Conservation (phyloP, 2,888 invertebrate species). For the Caenorhabditis sp. region DNA sequence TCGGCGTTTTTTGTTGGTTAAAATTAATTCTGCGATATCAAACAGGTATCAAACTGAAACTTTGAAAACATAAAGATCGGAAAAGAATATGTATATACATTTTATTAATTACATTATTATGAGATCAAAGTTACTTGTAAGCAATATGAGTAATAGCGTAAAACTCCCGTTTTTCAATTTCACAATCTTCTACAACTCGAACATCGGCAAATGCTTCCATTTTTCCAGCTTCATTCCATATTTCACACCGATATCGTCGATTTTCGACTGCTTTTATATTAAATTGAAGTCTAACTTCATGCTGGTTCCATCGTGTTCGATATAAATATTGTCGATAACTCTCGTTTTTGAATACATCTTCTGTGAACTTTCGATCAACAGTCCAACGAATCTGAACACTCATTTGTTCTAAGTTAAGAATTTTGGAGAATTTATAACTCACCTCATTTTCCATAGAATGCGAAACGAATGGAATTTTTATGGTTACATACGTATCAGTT, state of each 20-base stretch:
- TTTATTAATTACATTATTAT: background rate
- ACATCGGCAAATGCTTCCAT: background rate
- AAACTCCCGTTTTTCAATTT: background rate
- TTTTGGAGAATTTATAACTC: background rate
- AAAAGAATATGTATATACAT: too few relatives aligned
- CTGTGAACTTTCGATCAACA: background rate
- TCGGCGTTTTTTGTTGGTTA: too few relatives aligned
- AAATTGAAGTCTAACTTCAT: background rate
- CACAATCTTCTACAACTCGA: background rate
- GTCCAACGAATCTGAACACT: background rate
- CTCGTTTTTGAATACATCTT: background rate
- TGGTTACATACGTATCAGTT: background rate
- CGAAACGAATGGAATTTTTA: background rate
- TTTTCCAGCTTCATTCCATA: background rate
- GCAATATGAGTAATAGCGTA: background rate
- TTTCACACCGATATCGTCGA: conserved; percentile 1
- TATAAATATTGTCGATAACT: background rate
- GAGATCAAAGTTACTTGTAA: background rate
- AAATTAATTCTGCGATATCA: too few relatives aligned
- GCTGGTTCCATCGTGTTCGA: background rate
- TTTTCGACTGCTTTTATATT: background rate
- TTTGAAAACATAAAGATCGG: too few relatives aligned
- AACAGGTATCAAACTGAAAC: too few relatives aligned
- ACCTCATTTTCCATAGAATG: background rate
- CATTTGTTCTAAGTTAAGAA: background rate